Evolutionary conservation across 2,797 vertebrate genomes (phyloP), one percentile per base, ranked within the genome.

Genomic region (Molothrus ater): DNA sequence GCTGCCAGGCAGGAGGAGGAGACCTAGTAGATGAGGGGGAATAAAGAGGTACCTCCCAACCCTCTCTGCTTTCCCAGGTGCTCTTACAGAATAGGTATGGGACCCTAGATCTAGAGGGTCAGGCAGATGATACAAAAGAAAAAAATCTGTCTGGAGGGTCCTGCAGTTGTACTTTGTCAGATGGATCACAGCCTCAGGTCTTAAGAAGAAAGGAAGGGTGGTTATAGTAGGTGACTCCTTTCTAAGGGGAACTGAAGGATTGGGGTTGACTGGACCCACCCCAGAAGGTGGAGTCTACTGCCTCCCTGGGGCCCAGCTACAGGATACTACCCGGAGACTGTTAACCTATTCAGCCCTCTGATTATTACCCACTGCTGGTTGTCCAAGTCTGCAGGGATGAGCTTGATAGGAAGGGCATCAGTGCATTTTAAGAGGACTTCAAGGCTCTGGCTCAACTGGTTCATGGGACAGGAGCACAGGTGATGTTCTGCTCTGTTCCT

Each of bases 401-500:
- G 19, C 42, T 24, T 72, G n/a, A 47, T 29, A n/a, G 10, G 40
- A 54, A 36, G 28, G 22, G 9, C n/a, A 47, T 12, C 19, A 24
- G 29, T 13, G 24, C 24, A 29, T 0, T 63, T 54, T 12, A 7
- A 47, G 45, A n/a, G 34, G 19, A 20, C 42, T 29, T 64, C 1
- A 29, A 6, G 20, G 10, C 3, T 47, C 29, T 64, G 42, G 40
- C 18, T 63, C 4, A 4, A 0, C 18, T 38, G 19, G 10, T 24
- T 38, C 3, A 10, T 15, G n/a, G n/a, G 18, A 11, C 24, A 48
- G 24, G 42, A 64, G 8, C 0, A 0, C 16, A 25, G n/a, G 11
- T 63, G 18, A 28, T 72, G 13, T 11, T 53, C 40, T n/a, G 19
- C n/a, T 54, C 13, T 8, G 13, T 64, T 47, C 8, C 15, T 47